Base-by-base conservation (phyloP, 2,797 vertebrate species). In the Gymnothorax javanicus region DNA sequence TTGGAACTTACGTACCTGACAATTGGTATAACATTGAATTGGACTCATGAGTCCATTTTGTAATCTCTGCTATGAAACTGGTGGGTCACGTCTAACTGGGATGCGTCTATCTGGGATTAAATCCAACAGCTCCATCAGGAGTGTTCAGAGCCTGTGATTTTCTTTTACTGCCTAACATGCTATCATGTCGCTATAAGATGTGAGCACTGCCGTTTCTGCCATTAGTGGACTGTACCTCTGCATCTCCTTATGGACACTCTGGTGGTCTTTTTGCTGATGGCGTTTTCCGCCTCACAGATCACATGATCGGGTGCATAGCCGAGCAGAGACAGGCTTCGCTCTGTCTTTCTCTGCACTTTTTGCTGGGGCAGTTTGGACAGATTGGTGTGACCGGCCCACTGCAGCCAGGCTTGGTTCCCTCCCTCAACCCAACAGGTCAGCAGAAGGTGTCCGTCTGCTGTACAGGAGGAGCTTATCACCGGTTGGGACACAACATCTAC, bases 201-300 rank as follows among this genome's bases (percentile, higher is more conserved):
- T 7, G 6, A 17, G n/a, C 62, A 64, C n/a, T 23, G 56, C 11
- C 12, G 20, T n/a, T 12, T 56, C 4, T 2, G 7, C 60, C 23
- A 20, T 1, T 13, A 4, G 23, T n/a, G 6, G 23, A 7, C 64
- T 62, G 60, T 82, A 82, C 81, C 52, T 82, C 81, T 82, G 81
- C 81, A 82, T n/a, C n/a, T n/a, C 15, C 3, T 11, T 9, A 56
- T 11, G 25, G n/a, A 13, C 4, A 56, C 0, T 59, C n/a, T n/a
- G 56, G 54, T 82, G n/a, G 50, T 27, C 52, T 82, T 25, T 27
- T 13, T 82, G 81, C 81, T 58, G 81, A 82, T 20, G 4, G 6
- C 23, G 25, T 82, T 82, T 27, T 82, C 81, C 17, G 81, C 52
- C 81, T 23, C 81, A 25, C 81, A 82, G 52, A 57, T 25, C 50